Conservation (phyloP, 2,888 invertebrate genomes). For the Doris montereyensis region DNA sequence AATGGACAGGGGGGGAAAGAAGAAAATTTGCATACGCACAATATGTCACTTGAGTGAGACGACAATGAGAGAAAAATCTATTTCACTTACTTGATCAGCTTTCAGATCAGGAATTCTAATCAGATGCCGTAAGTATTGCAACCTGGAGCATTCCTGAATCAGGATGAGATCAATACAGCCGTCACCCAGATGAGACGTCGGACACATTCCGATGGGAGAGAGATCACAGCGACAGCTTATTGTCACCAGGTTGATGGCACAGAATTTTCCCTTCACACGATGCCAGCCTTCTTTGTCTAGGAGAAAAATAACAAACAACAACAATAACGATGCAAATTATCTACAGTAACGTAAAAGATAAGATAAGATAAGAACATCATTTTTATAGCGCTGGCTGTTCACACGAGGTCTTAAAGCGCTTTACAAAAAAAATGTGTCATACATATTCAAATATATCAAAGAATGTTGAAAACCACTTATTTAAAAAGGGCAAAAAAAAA, state of each 20-base stretch:
- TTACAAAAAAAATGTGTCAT: too few relatives aligned
- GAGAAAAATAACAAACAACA: not conserved
- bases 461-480: too few relatives aligned
- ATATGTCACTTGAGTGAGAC: too few relatives aligned
- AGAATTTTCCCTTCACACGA: constrained; percentile 79
- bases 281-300: constrained; percentile 68
- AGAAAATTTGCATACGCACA: too few relatives aligned
- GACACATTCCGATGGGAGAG: constrained; percentile 84
- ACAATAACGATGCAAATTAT: too few relatives aligned
- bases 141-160: constrained; percentile 81
- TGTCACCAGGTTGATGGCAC: constrained; percentile 84
- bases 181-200: constrained; percentile 85
- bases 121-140: constrained; percentile 82
- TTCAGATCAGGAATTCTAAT: constrained; percentile 76
- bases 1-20: too few relatives aligned
- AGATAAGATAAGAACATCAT: too few relatives aligned
- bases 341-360: too few relatives aligned
- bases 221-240: constrained; percentile 84
- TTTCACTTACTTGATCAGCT: constrained; percentile 80
- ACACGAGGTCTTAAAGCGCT: too few relatives aligned
- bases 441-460: too few relatives aligned
- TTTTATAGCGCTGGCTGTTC: too few relatives aligned
- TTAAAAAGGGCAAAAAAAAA: too few relatives aligned
- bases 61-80: not conserved
- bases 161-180: constrained; percentile 85